Evolutionary conservation across 2,113 vertebrate species (phyloP).

Genomic region (Lycaon pictus): DNA sequence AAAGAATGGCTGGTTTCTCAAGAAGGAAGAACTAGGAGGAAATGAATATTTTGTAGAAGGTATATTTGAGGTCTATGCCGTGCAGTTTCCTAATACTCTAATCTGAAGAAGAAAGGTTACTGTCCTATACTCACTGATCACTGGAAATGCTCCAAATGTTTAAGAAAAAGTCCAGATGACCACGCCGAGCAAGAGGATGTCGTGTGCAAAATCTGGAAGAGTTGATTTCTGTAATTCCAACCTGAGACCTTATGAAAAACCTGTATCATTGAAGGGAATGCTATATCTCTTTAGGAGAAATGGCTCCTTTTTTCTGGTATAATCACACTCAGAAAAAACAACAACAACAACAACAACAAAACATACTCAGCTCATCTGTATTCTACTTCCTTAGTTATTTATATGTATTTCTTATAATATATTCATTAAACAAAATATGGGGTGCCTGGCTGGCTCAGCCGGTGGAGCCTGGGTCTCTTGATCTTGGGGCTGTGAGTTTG

Average conservation of each 20-base stretch:
- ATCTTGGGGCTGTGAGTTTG: not conserved
- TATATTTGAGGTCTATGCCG: not conserved
- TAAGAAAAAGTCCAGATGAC: not conserved
- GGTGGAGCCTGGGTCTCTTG: not conserved
- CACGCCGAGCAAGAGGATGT: not conserved
- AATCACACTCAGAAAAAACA: not conserved
- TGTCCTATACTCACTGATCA: not conserved
- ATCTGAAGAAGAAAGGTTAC: slow-evolving; percentile 2
- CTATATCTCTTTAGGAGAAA: not conserved
- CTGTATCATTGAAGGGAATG: not conserved
- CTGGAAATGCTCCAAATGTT: not conserved
- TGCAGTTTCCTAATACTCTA: not conserved
- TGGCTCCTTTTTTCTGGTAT: not conserved
- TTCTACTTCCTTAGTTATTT: not conserved
- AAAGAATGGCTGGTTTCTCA: not conserved
- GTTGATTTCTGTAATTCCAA: not conserved
- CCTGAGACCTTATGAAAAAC: not conserved
- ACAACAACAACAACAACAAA: no score
- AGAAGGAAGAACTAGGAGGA: not conserved
- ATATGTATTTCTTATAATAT: not conserved
- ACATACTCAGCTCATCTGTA: not conserved
- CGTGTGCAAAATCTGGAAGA: not conserved
- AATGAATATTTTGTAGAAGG: not conserved
- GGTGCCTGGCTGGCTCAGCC: not conserved
- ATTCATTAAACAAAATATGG: not conserved